Percentiles rank a stretch among this genome's conserved stretches.
These are phyloP conservation scores for Chondrosia reniformis DNA, from an alignment of 37 sponge, comb jelly and placozoan species.

Conservation along the genomic window DNA sequence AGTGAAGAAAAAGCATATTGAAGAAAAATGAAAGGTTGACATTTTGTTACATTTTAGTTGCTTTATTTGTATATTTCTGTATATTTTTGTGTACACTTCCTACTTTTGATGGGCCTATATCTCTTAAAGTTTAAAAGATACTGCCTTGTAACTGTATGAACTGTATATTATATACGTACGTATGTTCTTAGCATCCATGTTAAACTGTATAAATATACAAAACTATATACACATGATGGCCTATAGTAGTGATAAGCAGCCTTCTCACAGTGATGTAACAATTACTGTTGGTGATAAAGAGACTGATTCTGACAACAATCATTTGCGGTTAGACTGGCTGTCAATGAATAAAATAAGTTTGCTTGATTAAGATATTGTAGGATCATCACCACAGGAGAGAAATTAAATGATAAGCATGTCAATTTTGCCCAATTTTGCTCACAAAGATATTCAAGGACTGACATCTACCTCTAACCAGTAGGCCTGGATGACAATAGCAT, in stretches of 20 bases:
- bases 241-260: not conserved
- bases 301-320: not conserved
- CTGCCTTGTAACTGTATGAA: no score
- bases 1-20: no score
- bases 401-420: conserved; percentile 29
- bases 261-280: not conserved
- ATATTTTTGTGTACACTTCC: no score
- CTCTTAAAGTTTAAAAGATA: no score
- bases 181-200: no score
- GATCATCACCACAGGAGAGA: conserved; percentile 25
- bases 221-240: no score
- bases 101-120: no score
- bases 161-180: no score
- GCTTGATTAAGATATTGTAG: not conserved
- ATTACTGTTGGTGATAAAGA: not conserved
- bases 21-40: no score
- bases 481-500: not conserved
- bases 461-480: conserved; percentile 15
- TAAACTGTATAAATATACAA: no score
- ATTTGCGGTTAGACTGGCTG: not conserved
- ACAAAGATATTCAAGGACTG: conserved; percentile 7
- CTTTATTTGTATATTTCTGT: no score
- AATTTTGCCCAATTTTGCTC: conserved; percentile 22
- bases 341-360: not conserved
- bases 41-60: no score